Percentiles rank a stretch among this genome's conserved stretches.
These are phyloP conservation scores for Melanotaenia pygmaea DNA, from an alignment of 2,797 vertebrate genomes.

Conservation along the genomic window DNA sequence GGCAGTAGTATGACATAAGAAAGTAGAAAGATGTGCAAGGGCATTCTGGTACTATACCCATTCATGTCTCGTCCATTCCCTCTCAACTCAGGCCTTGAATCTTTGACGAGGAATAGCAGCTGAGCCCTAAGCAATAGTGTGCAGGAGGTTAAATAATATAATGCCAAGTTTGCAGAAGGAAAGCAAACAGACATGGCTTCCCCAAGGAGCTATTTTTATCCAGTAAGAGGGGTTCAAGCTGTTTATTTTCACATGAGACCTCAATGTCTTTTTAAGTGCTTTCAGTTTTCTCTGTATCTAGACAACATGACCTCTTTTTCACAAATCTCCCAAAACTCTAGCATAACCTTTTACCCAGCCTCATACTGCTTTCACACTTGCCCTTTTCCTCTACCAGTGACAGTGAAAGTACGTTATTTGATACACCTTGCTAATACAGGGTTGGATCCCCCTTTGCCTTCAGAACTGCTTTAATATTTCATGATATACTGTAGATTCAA, in stretches of 20 bases:
- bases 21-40: conserved; percentile 25
- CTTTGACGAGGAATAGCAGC: conserved; percentile 67
- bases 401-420: neutral
- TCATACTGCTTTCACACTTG: neutral
- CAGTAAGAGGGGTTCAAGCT: conserved; percentile 48
- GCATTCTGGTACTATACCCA: conserved; percentile 51
- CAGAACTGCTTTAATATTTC: neutral
- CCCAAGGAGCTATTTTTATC: conserved; percentile 55
- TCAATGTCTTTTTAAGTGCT: conserved; percentile 26
- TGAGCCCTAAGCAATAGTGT: conserved; percentile 60
- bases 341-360: neutral
- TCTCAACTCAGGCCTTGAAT: conserved; percentile 45
- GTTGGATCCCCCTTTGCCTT: neutral
- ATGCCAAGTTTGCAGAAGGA: conserved; percentile 56
- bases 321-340: neutral
- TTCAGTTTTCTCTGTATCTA: conserved; percentile 44
- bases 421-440: neutral
- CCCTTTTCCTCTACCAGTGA: conserved; percentile 10
- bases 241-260: conserved; percentile 65
- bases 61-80: conserved; percentile 65
- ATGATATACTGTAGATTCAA: no score
- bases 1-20: conserved; percentile 29
- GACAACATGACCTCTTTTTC: conserved; percentile 36
- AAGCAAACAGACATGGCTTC: conserved; percentile 63
- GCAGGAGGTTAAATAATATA: conserved; percentile 67